Evolutionary conservation across 2,113 vertebrate genomes (phyloP), one percentile per base, ranked within the genome.

Genomic region (Capricornis sumatraensis): DNA sequence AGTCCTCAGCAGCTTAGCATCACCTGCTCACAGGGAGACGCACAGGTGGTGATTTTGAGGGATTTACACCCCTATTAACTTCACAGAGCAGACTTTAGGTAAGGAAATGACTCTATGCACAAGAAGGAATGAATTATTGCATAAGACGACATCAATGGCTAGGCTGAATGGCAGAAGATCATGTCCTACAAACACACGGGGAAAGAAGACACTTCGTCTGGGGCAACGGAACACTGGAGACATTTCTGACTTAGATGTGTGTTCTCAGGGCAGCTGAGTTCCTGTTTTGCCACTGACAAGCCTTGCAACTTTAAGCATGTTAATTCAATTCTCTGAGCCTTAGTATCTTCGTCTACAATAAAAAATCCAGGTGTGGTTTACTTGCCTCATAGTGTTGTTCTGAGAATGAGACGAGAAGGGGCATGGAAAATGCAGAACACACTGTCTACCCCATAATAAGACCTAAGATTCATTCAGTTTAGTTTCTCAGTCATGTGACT

Each of bases 11-110:
- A 89, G 50, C 36, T 84, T 96, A 92, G 98, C 85, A 62, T 55
- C 91, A 94, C 25, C 30, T 95, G 57, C 23, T 13, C 45, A 27
- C 3, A 79, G 47, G 45, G 62, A 79, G 67, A 45, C 5, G 33
- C 28, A 62, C 67, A 97, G 89, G 95, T 64, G 94, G 96, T n/a
- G 86, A 79, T 89, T 94, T 40, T 60, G 86, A 84, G 89, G 83
- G 79, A 93, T 87, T 96, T 97, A 84, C 21, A 91, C 25, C 30
- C 33, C 93, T 83, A 96, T 95, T 96, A 93, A 91, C 93, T 96
- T 76, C 92, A 94, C 10, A 87, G 90, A 93, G 89, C 96, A 95
- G 67, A 94, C 87, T 91, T 17, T 23, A 93, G 78, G 71, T 94
- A 95, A 96, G 45, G 45, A 83, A 97, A 95, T 94, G 47, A 53